Base-by-base conservation (phyloP, 2,113 vertebrate genomes). In the Oncorhynchus mykiss region DNA sequence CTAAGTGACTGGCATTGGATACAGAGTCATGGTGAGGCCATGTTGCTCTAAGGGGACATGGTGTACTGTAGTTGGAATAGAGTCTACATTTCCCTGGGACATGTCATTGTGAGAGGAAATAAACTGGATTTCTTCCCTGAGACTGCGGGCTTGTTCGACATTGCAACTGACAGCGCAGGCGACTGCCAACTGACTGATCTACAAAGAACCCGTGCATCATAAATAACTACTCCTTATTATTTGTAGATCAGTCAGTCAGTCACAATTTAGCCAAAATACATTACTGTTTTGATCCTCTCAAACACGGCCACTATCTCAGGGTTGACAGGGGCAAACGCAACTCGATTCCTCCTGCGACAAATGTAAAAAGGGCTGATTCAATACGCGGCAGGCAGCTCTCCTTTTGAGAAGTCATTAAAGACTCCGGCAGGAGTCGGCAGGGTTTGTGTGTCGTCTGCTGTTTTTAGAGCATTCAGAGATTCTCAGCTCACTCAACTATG, bases 341-440 rank as follows among this genome's bases (percentile, higher is more conserved):
- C 9, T 45, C 39, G 2, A 45, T 11, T 45, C 39, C 51, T 18
- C 51, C 51, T 5, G 4, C 12, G 3, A 51, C 49, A 51, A 51
- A 51, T 54, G 72, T 73, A 31, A 59, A 16, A 49, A 18, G 48
- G 31, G 62, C 25, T 7, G 34, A 22, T 60, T 60, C 59, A 54
- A 45, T 11, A 57, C 16, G 54, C 16, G 54, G 16, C 51, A 62
- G n/a, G 59, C 34, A 11, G 6, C 16, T 14, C 54, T 20, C 54
- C 54, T 18, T 57, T 57, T 14, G 54, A 31, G 48, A 62, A 18
- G 34, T 70, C 62, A 64, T 82, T 68, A 75, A n/a, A 60, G 57
- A 22, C n/a, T 1, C 59, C 16, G 4, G n/a, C n/a, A n/a, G n/a
- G n/a, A n/a, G n/a, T n/a, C 18, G 1, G 59, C 59, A 24, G 59